Evolutionary conservation across 2,113 vertebrate species (phyloP).

Genomic region (Eonycteris spelaea): DNA sequence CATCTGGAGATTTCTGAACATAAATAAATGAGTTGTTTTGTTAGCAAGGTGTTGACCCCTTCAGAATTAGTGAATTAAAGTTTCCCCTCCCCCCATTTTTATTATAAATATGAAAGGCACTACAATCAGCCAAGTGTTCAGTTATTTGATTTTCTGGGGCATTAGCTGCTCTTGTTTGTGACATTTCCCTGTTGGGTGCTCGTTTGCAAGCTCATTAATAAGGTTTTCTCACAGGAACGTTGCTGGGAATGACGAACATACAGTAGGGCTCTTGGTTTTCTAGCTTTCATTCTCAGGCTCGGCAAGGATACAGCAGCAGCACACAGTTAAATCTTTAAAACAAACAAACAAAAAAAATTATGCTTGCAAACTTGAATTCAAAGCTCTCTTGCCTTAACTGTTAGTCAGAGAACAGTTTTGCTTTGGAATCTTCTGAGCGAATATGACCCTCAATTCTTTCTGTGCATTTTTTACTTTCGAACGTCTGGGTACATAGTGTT

Average conservation of each 20-base stretch:
- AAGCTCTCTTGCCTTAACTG: constrained; percentile 29
- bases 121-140: constrained; percentile 82
- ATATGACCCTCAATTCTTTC: constrained; percentile 33
- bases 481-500: neutral
- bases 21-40: constrained; percentile 86
- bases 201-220: constrained; percentile 86
- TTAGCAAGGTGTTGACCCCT: constrained; percentile 84
- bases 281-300: constrained; percentile 43
- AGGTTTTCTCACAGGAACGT: constrained; percentile 80
- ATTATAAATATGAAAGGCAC: constrained; percentile 80
- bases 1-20: constrained; percentile 84
- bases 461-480: neutral
- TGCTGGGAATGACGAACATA: constrained; percentile 59
- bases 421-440: constrained; percentile 47
- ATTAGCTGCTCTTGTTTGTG: constrained; percentile 86
- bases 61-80: constrained; percentile 82
- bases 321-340: neutral
- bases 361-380: neutral
- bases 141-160: constrained; percentile 88
- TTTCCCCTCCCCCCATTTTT: constrained; percentile 32
- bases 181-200: constrained; percentile 88
- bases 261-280: constrained; percentile 49
- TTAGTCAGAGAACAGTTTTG: constrained; percentile 29
- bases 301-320: constrained; percentile 20
- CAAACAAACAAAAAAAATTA: constrained; percentile 48